These are phyloP conservation scores for Numenius arquata DNA, from an alignment of 2,113 vertebrate genomes.

Conservation along the genomic window DNA sequence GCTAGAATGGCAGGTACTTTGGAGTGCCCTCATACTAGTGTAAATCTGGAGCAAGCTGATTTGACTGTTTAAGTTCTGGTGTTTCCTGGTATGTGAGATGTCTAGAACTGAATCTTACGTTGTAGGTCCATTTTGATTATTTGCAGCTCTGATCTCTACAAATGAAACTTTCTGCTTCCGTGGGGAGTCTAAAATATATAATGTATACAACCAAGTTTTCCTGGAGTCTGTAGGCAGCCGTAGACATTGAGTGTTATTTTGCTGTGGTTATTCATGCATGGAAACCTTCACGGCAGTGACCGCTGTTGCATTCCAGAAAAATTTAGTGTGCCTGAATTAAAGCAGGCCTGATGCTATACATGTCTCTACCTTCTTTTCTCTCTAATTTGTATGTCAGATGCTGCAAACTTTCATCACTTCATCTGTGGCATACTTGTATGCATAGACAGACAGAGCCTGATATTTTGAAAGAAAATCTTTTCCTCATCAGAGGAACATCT, in stretches of 20 bases:
- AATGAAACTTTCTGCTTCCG: not conserved
- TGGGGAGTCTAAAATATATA: not conserved
- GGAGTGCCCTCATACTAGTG: not conserved
- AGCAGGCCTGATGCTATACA: not conserved
- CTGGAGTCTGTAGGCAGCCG: slow-evolving; percentile 28
- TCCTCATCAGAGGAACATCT: not conserved
- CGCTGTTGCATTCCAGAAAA: slow-evolving; percentile 36
- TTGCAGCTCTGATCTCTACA: not conserved
- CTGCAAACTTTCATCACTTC: not conserved
- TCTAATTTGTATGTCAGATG: not conserved
- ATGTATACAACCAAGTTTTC: not conserved
- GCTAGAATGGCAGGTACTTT: not conserved
- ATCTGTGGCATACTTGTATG: not conserved
- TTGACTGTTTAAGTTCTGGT: not conserved
- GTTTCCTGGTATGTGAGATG: not conserved
- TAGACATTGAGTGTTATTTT: not conserved
- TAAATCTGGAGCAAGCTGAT: not conserved
- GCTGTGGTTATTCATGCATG: slow-evolving; percentile 19
- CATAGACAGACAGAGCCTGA: not conserved
- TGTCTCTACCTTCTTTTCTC: not conserved
- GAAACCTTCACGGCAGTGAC: slow-evolving; percentile 26
- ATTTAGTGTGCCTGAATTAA: slow-evolving; percentile 23
- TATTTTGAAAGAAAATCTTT: not conserved
- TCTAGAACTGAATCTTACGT: not conserved
- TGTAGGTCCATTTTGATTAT: not conserved